Base-by-base conservation (phyloP, 2,888 invertebrate species). In the Ophion ellenae region DNA sequence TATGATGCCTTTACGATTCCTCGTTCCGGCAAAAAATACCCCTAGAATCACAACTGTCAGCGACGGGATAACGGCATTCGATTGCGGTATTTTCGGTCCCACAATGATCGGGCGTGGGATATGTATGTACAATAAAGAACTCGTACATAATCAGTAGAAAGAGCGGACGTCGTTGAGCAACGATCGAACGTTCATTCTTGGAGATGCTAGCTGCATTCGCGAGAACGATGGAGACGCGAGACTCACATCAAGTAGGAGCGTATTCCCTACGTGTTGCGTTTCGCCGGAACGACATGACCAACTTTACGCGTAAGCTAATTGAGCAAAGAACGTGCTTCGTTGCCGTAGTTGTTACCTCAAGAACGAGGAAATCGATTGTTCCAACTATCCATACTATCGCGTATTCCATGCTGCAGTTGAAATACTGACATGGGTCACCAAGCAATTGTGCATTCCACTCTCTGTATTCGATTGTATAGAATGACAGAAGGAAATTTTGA, bases 281-380 rank as follows among this genome's bases (percentile, higher is more conserved):
- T 47, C 57, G 69, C 80, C n/a, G 57, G 63, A 45, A 79, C 83
- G 83, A 73, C 64, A 53, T 74, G 69, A 74, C 47, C 74, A 73
- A 73, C 74, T 69, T 71, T 73, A 76, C 73, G 80, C 84, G 57
- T 32, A 70, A 64, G 71, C 75, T 84, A 84, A 84, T 84, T 84
- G 80, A 84, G 70, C 80, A 36, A 81, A 53, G 71, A 81, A 84
- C 84, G 84, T 84, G 75, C 80, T 79, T 75, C 79, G 66, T 14
- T 45, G 71, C 32, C 70, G 5, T 53, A 17, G 17, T 70, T 70
- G 24, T 69, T 40, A 64, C 80, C 69, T 66, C 20, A 59, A 64
- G 63, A 69, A 84, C 53, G 76, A 80, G 84, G 71, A 84, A 81
- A 84, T 84, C 84, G 84, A 81, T 84, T 73, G 84, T 84, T 75